Evolutionary conservation across 2,888 invertebrate genomes (phyloP), one percentile per base, ranked within the genome.

Genomic region (Thyatira batis): DNA sequence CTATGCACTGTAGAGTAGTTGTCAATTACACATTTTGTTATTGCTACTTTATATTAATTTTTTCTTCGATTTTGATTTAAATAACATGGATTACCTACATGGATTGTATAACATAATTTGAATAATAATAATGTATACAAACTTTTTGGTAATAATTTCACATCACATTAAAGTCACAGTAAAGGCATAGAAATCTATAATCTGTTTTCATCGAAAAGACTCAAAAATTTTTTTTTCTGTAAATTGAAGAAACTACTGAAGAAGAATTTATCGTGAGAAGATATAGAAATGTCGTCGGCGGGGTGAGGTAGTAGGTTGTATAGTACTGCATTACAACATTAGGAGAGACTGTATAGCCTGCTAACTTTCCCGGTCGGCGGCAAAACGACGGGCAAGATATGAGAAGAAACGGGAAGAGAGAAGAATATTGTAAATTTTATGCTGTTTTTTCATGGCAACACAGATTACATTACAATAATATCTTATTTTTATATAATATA

Each of bases 291-390:
- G 72, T 85, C 83, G 87, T 87, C 81, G 94, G 92, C 94, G 92
- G 93, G 95, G 93, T 97, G 98, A 98, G 97, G 97, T 98, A 98
- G 98, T 97, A 97, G 97, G 97, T 97, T 97, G 97, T 98, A 97
- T 97, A 97, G 97, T 97, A 96, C 94, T 95, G 96, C 94, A 97
- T 95, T 96, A 96, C 97, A 96, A 95, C 94, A 87, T 90, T 93
- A 93, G 95, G 95, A 95, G 96, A 78, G 74, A 97, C 97, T 97
- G 97, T 97, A 96, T 96, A 97, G 95, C 96, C 97, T 97, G 96
- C 97, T 98, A 97, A 97, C 97, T 97, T 97, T 97, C 96, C 97
- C 93, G 87, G 94, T 92, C 86, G 89, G 83, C 85, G 93, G 85
- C 68, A 49, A 43, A 39, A 21, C 77, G 21, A 53, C 71, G 63